Base-by-base conservation (phyloP, 2,797 vertebrate species). In the Synaphobranchus kaupii region DNA sequence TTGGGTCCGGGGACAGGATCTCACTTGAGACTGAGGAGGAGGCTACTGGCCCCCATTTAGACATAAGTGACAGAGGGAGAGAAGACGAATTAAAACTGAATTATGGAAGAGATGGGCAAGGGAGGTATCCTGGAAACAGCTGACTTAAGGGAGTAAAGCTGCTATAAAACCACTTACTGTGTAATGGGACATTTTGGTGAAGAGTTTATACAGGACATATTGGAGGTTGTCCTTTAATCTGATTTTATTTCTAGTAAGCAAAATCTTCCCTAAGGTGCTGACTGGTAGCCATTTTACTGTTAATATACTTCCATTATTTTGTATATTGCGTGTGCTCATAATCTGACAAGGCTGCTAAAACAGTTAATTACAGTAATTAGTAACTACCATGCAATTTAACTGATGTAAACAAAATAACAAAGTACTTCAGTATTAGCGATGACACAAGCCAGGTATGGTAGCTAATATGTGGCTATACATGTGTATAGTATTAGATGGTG, bases 131-230 rank as follows among this genome's bases (percentile, higher is more conserved):
- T 4, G 15, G 56, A 20, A 20, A 4, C 56, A 17, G 56, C 56
- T 3, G 56, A 58, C 56, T 58, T 7, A 68, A 28, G 63, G 63
- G 63, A 68, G n/a, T 1, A 0, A 1, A 28, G 63, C 34, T 15
- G 28, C 10, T 76, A 17, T 76, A 34, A 39, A 76, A 76, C 71
- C 71, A 44, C 34, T 44, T 76, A 39, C 71, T 76, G 71, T 76
- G 71, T 76, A 76, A 76, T 76, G 71, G 17, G 15, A 76, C 71
- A 76, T 39, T 76, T 34, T 39, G 71, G 71, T n/a, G 63, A 68
- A 76, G 31, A 76, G 15, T 76, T 76, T 76, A 15, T 76, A 6
- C 15, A 76, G 71, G 34, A 39, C 34, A 76, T 17, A 34, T 39
- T 13, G 4, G 28, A 76, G 71, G 34, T 44, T 76, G 71, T 76